A percentile compares a stretch with the other conserved stretches of the same genome.
phyloP scores from a whole-genome alignment of 2,113 vertebrate species.

The Periophthalmus modestus region DNA sequence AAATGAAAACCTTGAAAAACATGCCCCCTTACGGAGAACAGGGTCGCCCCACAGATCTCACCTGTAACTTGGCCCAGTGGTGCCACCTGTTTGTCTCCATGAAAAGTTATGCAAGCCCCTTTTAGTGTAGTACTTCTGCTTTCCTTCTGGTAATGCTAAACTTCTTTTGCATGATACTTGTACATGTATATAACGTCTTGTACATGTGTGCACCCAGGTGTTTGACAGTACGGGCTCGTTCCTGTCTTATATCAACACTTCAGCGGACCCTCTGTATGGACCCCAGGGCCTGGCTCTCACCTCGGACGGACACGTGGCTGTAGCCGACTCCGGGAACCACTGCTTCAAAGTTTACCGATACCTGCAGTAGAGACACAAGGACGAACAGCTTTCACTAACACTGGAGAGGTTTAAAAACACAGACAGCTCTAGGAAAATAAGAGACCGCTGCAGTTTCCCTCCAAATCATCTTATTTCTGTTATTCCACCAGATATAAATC shows the following conservation, averaged over 20 bases:
- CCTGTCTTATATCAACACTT: slow-evolving; percentile 96
- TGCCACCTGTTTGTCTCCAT: too few relatives aligned
- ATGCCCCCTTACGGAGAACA: too few relatives aligned
- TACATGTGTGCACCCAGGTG: slow-evolving; percentile 77
- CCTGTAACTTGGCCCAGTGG: too few relatives aligned
- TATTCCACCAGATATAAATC: neutral
- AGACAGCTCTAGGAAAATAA: neutral
- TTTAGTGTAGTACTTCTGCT: too few relatives aligned
- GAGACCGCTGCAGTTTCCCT: neutral
- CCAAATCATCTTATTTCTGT: neutral
- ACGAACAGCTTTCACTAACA: slow-evolving; percentile 8
- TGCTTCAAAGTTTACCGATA: slow-evolving; percentile 98
- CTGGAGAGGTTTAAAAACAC: neutral
- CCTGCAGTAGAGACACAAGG: slow-evolving; percentile 82
- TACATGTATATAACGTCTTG: neutral
- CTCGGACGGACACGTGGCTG: slow-evolving; percentile 93
- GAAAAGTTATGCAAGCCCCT: too few relatives aligned
- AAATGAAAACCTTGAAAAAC: too few relatives aligned
- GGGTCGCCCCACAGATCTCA: too few relatives aligned
- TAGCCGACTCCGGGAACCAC: slow-evolving; percentile 96
- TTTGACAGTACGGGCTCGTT: slow-evolving; percentile 95
- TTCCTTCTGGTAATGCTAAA: too few relatives aligned
- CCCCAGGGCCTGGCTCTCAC: slow-evolving; percentile 94
- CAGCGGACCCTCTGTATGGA: slow-evolving; percentile 92
- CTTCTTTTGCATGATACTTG: neutral